Conservation (phyloP, 2,888 invertebrate species). For the Seladonia tumulorum region DNA sequence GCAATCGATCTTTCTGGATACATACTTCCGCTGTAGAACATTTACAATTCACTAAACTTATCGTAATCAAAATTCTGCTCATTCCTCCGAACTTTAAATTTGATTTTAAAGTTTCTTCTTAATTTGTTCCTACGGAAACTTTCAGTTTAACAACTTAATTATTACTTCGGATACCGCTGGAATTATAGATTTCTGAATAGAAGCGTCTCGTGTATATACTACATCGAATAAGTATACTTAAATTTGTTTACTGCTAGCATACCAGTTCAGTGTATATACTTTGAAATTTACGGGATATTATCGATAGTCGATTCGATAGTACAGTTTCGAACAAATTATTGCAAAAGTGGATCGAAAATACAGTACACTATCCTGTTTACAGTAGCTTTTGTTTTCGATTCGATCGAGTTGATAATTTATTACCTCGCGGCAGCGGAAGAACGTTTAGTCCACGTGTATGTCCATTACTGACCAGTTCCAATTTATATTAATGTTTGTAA, state of each 20-base stretch:
- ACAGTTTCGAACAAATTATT: background rate
- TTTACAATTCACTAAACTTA: background rate
- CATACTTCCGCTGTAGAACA: background rate
- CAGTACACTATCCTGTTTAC: background rate
- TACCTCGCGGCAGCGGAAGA: too few relatives aligned
- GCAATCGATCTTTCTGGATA: background rate
- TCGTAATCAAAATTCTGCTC: background rate
- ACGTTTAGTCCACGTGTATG: background rate
- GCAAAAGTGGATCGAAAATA: background rate
- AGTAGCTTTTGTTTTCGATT: background rate
- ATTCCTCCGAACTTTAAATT: background rate
- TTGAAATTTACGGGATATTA: background rate
- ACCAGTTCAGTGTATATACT: background rate
- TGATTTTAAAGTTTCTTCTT: background rate
- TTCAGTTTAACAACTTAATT: background rate
- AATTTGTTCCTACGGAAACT: background rate
- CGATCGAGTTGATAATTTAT: background rate
- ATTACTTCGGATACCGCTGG: background rate
- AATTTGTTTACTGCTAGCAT: background rate
- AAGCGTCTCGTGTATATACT: background rate
- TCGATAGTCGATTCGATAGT: background rate
- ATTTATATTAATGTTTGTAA: background rate
- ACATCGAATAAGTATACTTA: background rate
- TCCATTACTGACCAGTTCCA: background rate
- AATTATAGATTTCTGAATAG: constrained; percentile 1